These are phyloP conservation scores for Acrocephalus arundinaceus DNA, from an alignment of 2,113 vertebrate species.

Conservation along the genomic window DNA sequence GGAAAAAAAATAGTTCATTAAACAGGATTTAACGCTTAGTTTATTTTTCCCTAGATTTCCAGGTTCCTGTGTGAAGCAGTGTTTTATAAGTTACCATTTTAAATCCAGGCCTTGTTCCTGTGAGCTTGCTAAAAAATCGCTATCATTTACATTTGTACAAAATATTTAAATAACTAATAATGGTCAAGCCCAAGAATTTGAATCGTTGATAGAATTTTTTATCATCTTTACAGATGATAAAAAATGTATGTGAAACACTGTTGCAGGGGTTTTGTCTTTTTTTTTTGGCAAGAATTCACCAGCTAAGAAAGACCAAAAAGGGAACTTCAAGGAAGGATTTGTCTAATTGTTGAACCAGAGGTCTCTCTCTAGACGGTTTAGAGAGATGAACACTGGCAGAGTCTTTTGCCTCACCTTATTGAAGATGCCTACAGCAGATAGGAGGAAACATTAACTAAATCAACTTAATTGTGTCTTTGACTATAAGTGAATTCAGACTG, in stretches of 20 bases:
- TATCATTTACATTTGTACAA: background rate
- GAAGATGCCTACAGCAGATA: background rate
- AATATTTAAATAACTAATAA: background rate
- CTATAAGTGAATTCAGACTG: background rate
- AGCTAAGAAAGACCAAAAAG: background rate
- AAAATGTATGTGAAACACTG: background rate
- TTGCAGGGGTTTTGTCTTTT: background rate
- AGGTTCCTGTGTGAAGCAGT: background rate
- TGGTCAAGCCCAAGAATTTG: background rate
- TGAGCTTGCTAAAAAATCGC: background rate
- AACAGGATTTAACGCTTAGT: background rate
- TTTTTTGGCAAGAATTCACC: background rate
- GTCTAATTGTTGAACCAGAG: background rate
- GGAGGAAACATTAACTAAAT: background rate
- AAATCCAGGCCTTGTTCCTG: background rate
- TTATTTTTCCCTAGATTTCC: background rate
- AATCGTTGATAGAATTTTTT: background rate
- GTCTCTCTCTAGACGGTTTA: background rate
- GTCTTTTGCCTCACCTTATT: background rate
- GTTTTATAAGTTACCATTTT: background rate
- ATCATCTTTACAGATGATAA: background rate
- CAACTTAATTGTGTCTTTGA: background rate
- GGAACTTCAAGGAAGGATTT: background rate
- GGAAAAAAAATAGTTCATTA: background rate
- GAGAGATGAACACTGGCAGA: background rate